Evolutionary conservation across 1,140 invertebrate species (phyloP), one percentile per base, ranked within the genome.

Genomic region (Gerris buenoi): DNA sequence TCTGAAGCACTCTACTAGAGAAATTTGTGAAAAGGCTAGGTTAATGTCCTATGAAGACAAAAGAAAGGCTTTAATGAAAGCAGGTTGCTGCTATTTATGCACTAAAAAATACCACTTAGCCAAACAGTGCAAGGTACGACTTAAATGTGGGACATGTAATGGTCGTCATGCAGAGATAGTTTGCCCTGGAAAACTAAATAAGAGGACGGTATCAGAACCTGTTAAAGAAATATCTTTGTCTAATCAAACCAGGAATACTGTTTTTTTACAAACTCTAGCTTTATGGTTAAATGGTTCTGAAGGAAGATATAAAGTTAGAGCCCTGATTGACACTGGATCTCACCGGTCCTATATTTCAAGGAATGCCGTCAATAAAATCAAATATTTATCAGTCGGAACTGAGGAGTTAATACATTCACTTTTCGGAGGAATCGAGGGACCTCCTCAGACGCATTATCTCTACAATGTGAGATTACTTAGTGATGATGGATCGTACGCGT

Each of bases 261-360:
- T 46, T 18, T 46, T 10, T 18, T 46, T 46, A 46, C 18, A 10
- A 46, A 46, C 33, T 46, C 18, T 46, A 46, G 33, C 5, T 10
- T 5, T 46, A 46, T 46, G 33, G 33, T 18, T 46, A 10, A 46
- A 10, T 10, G 18, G 33, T 46, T 5, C 5, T 46, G 18, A 5
- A 46, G 18, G 5, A 10, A 46, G 18, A 46, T 46, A 46, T 46
- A 5, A 18, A 46, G 5, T 46, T 10, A 46, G 58, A 5, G 58
- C 23, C 3, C 23, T 65, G 14, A 46, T 65, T 5, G 29, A 65
- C 29, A 56, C 64, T 22, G 29, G 64, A 18, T 65, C 27, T 56
- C 64, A 65, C n/a, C 2, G 64, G 27, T 33, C 64, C 27, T 65
- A 29, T 25, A 46, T 65, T 22, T 46, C 23, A 29, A 65, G 56